Base-by-base conservation (phyloP, 2,113 vertebrate genomes). In the Apistogramma diplotaenia region DNA sequence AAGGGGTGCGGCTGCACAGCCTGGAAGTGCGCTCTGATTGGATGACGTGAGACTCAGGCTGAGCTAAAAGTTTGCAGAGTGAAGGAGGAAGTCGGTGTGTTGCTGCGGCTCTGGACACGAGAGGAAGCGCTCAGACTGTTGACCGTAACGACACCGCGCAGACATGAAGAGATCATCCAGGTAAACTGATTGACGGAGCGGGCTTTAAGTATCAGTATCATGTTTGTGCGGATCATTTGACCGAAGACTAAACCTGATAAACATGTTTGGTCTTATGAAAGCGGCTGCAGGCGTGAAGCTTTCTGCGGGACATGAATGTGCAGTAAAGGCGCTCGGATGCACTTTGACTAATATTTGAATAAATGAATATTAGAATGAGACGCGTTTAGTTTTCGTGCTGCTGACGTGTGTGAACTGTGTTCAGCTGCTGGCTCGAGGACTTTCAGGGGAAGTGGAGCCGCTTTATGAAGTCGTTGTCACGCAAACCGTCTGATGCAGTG, bases 151-250 rank as follows among this genome's bases (percentile, higher is more conserved):
- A 86, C 79, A 85, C 10, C 60, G 8, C 6, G 79, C 76, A 89
- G 74, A 77, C 87, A 96, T 96, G 95, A 95, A 95, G 91, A 94
- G 31, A 81, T 94, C 95, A 0, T 21, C 79, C 84, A 95, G 95
- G 95, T 96, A 95, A 95, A n/a, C 6, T 72, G 29, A 59, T 33
- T 21, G 5, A 53, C 56, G 57, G 1, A 18, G 53, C 15, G 56
- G 23, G 58, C 8, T 73, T 33, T 60, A 10, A 72, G 70, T n/a
- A n/a, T n/a, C n/a, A n/a, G n/a, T n/a, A n/a, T n/a, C n/a, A n/a
- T n/a, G n/a, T n/a, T n/a, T n/a, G n/a, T n/a, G n/a, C n/a, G n/a
- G n/a, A n/a, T 49, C 62, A 49, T 59, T n/a, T 33, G 43, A 2
- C 55, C 8, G 12, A 18, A 33, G 56, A 12, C 19, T 9, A 10